Percentiles rank a stretch among this genome's conserved stretches.
Conservation (phyloP, 92 coral and sea anemone genomes). For the Heteractis magnifica region DNA sequence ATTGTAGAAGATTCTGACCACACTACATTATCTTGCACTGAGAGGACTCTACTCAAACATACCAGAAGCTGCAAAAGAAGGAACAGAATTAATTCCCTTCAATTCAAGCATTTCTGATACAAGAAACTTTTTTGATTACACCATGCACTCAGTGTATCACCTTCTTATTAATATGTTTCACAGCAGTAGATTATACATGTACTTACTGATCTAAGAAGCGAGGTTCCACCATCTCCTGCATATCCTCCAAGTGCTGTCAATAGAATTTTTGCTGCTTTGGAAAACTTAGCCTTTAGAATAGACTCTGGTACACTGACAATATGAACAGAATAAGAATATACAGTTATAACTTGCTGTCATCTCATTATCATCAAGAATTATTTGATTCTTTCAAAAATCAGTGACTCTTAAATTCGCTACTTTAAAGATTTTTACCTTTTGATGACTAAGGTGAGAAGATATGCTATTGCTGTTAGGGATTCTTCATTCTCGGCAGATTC, state of each 20-base stretch:
- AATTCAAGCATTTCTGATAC: too few relatives aligned
- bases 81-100: too few relatives aligned
- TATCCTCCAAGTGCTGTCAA: constrained; percentile 62
- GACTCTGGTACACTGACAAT: constrained; percentile 90
- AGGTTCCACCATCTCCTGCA: constrained; percentile 69
- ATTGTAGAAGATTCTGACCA: constrained; percentile 95
- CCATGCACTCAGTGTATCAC: too few relatives aligned
- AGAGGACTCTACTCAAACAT: constrained; percentile 69
- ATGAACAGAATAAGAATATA: too few relatives aligned
- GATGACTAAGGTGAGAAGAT: constrained; percentile 79
- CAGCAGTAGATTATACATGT: too few relatives aligned
- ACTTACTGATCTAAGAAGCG: constrained; percentile 82
- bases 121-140: too few relatives aligned
- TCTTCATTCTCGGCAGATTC: constrained; percentile 76
- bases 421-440: too few relatives aligned
- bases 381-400: too few relatives aligned
- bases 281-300: constrained; percentile 79
- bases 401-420: too few relatives aligned
- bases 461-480: constrained; percentile 75
- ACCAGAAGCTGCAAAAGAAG: constrained; percentile 60
- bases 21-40: constrained; percentile 82
- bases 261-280: constrained; percentile 79
- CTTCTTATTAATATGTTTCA: too few relatives aligned
- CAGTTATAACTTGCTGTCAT: too few relatives aligned
- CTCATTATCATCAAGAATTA: too few relatives aligned